Percentiles rank a stretch among this genome's conserved stretches.
phyloP scores from a whole-genome alignment of 2,797 vertebrate species.

The Chrosomus eos region DNA sequence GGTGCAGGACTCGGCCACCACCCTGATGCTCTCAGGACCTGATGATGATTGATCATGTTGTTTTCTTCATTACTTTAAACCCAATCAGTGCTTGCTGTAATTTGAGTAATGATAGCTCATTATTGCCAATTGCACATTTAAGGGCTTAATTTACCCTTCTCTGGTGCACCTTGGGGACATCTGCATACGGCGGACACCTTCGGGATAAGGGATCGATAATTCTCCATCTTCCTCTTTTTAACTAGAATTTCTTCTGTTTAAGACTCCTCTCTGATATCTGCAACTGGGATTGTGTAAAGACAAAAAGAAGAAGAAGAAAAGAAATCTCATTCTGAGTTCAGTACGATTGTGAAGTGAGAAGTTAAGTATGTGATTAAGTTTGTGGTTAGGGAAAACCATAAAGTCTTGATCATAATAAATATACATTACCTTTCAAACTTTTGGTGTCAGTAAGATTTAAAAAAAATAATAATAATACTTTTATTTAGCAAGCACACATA shows the following conservation, averaged over 20 bases:
- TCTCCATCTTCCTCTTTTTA: conserved; percentile 58
- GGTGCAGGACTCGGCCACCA: conserved; percentile 73
- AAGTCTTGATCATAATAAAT: background rate
- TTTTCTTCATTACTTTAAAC: conserved; percentile 99
- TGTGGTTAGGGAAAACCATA: background rate
- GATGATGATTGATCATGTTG: conserved; percentile 99
- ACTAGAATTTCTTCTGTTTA: conserved; percentile 23
- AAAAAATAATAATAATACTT: background rate
- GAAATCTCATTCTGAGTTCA: conserved; percentile 42
- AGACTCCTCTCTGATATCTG: background rate
- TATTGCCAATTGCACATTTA: conserved; percentile 97
- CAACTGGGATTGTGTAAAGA: conserved; percentile 59
- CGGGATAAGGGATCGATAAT: conserved; percentile 76
- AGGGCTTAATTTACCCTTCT: conserved; percentile 88
- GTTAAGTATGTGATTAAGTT: conserved; percentile 7
- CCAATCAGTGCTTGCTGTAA: conserved; percentile 98
- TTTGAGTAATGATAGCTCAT: conserved; percentile 99
- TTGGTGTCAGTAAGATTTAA: conserved; percentile 33
- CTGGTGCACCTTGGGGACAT: conserved; percentile 80
- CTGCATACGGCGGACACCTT: conserved; percentile 50
- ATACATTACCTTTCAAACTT: conserved; percentile 50
- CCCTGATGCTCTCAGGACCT: conserved; percentile 86
- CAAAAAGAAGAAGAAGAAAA: background rate
- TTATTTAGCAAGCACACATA: background rate
- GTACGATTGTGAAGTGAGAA: conserved; percentile 23